These are phyloP conservation scores for Lydus trimaculatus DNA, from an alignment of 2,888 invertebrate genomes.

Conservation along the genomic window DNA sequence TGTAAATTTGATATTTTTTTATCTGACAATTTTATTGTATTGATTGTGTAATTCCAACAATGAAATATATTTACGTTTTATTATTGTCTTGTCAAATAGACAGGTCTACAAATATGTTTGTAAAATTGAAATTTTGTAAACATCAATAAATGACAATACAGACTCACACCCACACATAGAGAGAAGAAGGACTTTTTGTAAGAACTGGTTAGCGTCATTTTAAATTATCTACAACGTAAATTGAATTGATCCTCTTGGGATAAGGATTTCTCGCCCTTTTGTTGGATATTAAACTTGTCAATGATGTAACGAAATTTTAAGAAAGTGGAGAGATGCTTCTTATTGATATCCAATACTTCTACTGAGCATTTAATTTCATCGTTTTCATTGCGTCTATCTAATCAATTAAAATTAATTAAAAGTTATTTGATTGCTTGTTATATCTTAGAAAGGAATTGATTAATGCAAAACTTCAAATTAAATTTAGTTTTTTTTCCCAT, in stretches of 20 bases:
- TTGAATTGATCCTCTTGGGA: slow-evolving; percentile 19
- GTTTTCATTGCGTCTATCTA: too few relatives aligned
- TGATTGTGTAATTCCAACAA: too few relatives aligned
- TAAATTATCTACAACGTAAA: slow-evolving; percentile 20
- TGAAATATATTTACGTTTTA: too few relatives aligned
- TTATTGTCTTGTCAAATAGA: not conserved
- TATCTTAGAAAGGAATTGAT: not conserved
- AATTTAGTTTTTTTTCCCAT: too few relatives aligned
- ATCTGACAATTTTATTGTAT: too few relatives aligned
- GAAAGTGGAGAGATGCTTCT: not conserved
- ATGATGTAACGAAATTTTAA: slow-evolving; percentile 15
- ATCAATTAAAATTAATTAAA: not conserved
- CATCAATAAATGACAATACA: slow-evolving; percentile 19
- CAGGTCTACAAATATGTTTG: not conserved
- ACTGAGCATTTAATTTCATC: too few relatives aligned
- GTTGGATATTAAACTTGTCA: slow-evolving; percentile 17
- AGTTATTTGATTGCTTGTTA: too few relatives aligned
- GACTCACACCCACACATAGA: too few relatives aligned
- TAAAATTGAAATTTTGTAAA: not conserved
- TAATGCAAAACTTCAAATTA: not conserved
- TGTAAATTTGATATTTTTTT: too few relatives aligned
- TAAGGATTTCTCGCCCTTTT: slow-evolving; percentile 8
- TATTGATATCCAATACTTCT: too few relatives aligned
- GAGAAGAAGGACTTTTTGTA: slow-evolving; percentile 8
- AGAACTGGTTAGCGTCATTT: slow-evolving; percentile 11